A percentile compares a stretch with the other conserved stretches of the same genome.
phyloP scores from a whole-genome alignment of 2,113 vertebrate species.

The Acrocephalus kingi region DNA sequence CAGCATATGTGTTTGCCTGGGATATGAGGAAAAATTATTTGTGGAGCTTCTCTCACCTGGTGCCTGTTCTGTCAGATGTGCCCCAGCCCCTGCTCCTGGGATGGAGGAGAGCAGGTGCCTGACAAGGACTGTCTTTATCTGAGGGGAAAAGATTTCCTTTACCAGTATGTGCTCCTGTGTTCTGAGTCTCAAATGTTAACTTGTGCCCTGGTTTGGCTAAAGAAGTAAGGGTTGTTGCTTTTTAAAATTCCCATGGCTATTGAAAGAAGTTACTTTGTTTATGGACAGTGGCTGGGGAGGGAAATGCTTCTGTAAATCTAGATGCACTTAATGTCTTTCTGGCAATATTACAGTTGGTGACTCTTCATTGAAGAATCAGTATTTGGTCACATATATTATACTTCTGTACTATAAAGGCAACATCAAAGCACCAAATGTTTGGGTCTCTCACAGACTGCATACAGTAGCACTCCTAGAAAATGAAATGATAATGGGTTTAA shows the following conservation, averaged over 20 bases:
- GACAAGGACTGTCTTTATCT: background rate
- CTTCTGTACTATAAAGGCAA: background rate
- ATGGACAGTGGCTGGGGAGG: background rate
- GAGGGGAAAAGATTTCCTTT: background rate
- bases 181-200: slow-evolving; percentile 20
- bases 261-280: background rate
- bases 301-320: background rate
- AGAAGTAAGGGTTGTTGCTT: background rate
- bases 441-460: background rate
- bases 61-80: too few species aligned
- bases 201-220: slow-evolving; percentile 50
- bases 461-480: background rate
- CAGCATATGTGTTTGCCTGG: background rate
- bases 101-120: background rate
- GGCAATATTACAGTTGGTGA: background rate
- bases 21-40: background rate
- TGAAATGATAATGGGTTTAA: background rate
- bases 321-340: background rate
- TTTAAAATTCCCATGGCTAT: background rate
- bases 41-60: background rate
- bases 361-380: background rate
- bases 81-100: background rate
- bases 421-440: background rate
- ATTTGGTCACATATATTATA: background rate
- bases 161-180: background rate